Evolutionary conservation across 2,113 vertebrate genomes (phyloP), one percentile per base, ranked within the genome.

Genomic region (Ardeotis arabs): DNA sequence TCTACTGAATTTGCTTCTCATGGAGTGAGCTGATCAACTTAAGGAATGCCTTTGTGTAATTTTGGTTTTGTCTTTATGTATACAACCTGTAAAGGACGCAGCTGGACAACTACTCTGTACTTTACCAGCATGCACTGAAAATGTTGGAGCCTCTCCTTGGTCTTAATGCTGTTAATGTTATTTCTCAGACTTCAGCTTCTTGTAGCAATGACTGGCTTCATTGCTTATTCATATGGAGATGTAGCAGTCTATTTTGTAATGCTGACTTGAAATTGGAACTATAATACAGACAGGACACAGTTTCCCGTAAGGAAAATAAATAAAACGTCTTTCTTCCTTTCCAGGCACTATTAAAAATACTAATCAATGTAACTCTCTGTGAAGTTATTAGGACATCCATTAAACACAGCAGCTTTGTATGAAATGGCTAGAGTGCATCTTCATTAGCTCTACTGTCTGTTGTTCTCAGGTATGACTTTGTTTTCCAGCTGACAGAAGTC

Each of bases 1-100:
- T 35, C 78, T 87, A n/a, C 19, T 75, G 50, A 83, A 89, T 87
- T 85, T 95, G 13, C 74, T 87, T 91, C 84, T 95, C 66, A 59
- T 67, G 52, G 45, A 90, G 55, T 76, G 70, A 93, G 64, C 21
- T 77, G 68, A 86, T 83, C 63, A 81, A 24, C 49, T 74, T 78
- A 58, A 92, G 44, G 47, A 78, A 89, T 53, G 14, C n/a, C 69
- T 94, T 86, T 62, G 35, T 39, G 55, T 68, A 67, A 59, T 90
- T 90, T 90, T 95, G 58, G 37, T 53, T n/a, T 7, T 52, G 55
- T 68, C 55, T 92, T 93, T 4, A 47, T 17, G 59, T 60, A 25
- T 49, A 50, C 28, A 44, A 59, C 20, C 5, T 83, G 56, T 49
- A 67, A 66, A 69, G 52, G 81, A 56, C 39, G 60, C 77, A 89